Evolutionary conservation across 2,113 vertebrate species (phyloP).

Genomic region (Sorex araneus): DNA sequence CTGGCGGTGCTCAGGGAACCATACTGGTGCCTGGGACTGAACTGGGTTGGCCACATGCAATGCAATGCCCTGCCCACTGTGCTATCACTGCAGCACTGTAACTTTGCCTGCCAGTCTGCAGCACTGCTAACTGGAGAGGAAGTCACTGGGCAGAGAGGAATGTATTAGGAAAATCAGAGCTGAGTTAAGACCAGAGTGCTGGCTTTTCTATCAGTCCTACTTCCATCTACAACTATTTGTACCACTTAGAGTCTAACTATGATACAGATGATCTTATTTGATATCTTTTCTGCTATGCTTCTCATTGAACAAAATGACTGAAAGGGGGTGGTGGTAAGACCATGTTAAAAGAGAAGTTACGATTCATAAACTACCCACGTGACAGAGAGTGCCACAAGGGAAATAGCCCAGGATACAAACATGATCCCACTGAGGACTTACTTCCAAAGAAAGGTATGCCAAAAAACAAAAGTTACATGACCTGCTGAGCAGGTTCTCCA

Average conservation of each 20-base stretch:
- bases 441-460: background rate
- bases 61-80: too few relatives aligned
- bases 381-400: background rate
- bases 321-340: background rate
- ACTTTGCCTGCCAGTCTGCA: background rate
- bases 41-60: too few relatives aligned
- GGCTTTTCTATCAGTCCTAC: conserved; percentile 13
- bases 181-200: background rate
- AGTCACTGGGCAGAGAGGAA: background rate
- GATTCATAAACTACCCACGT: background rate
- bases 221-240: conserved; percentile 21
- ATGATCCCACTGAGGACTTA: background rate
- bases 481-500: background rate
- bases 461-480: background rate
- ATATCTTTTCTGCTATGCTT: conserved; percentile 1
- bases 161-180: conserved; percentile 1
- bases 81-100: too few relatives aligned
- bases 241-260: conserved; percentile 8
- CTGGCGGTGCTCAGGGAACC: too few relatives aligned
- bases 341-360: background rate
- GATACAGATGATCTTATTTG: background rate
- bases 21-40: too few relatives aligned
- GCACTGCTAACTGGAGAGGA: background rate
- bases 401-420: background rate
- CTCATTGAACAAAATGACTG: conserved; percentile 19